Percentiles rank a stretch among this genome's conserved stretches.
These are phyloP conservation scores for Belonocnema kinseyi DNA, from an alignment of 1,140 invertebrate species.

Conservation along the genomic window DNA sequence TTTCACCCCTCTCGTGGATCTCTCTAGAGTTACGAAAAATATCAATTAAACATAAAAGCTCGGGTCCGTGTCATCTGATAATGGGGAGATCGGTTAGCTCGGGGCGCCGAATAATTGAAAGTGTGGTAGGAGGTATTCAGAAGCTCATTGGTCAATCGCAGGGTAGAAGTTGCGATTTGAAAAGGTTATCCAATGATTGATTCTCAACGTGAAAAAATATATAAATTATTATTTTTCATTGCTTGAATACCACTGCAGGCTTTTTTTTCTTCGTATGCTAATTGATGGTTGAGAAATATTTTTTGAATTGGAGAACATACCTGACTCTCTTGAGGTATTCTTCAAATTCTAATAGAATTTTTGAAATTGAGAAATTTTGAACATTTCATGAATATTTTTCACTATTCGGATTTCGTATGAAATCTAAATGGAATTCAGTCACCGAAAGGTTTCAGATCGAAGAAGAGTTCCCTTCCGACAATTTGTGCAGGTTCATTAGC, in stretches of 20 bases:
- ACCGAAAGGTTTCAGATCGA: conserved; percentile 7
- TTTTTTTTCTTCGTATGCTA: too few relatives aligned
- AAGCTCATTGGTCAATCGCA: neutral
- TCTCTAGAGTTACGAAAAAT: conserved; percentile 68
- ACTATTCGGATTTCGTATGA: neutral
- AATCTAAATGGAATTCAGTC: conserved; percentile 49
- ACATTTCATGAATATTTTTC: too few relatives aligned
- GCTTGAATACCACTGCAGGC: too few relatives aligned
- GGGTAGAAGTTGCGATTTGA: neutral
- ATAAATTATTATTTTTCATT: too few relatives aligned
- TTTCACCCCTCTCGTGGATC: conserved; percentile 60
- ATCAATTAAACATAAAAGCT: conserved; percentile 72
- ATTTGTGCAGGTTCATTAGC: conserved; percentile 71
- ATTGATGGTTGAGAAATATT: too few relatives aligned
- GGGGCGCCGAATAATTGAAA: conserved; percentile 53
- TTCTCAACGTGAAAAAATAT: too few relatives aligned
- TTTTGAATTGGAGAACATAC: too few relatives aligned
- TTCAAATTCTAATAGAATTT: too few relatives aligned
- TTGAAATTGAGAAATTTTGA: too few relatives aligned
- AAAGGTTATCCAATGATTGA: too few relatives aligned
- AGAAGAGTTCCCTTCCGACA: conserved; percentile 33
- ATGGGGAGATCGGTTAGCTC: conserved; percentile 61
- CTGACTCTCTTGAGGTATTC: too few relatives aligned
- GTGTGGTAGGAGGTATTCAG: conserved; percentile 36
- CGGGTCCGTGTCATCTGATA: conserved; percentile 67